Conservation (phyloP, 2,113 vertebrate genomes). For the Psophia crepitans region DNA sequence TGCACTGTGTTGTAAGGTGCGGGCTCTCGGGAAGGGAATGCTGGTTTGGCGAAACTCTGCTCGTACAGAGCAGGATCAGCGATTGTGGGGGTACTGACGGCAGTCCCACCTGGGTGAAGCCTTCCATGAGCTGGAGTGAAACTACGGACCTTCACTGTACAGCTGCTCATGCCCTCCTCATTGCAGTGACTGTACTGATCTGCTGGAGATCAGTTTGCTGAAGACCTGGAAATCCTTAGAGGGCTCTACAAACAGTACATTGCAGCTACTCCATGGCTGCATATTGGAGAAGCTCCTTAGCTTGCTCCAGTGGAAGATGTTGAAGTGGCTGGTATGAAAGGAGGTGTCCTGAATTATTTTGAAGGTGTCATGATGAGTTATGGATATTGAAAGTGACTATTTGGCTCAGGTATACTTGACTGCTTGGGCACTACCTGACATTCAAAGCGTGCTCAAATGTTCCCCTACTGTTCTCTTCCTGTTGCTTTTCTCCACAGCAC, state of each 20-base stretch:
- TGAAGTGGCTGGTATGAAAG: neutral
- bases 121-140: neutral
- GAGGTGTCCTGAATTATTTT: neutral
- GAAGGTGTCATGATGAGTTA: neutral
- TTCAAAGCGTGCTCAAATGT: neutral
- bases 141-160: neutral
- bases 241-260: neutral
- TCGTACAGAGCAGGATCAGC: neutral
- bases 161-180: neutral
- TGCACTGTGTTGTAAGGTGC: neutral
- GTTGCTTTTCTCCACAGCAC: neutral
- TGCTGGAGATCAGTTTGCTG: neutral
- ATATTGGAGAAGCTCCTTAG: neutral
- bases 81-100: fast-evolving
- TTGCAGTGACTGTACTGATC: neutral
- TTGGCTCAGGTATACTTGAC: neutral
- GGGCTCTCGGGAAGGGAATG: neutral
- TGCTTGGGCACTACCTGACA: neutral
- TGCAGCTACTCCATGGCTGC: neutral
- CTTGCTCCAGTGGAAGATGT: neutral
- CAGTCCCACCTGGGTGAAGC: neutral
- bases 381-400: neutral
- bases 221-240: neutral
- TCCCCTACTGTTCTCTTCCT: neutral
- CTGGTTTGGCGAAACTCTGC: neutral